These are phyloP conservation scores for Sepioteuthis lessoniana DNA, from an alignment of 2,888 invertebrate species.

Conservation along the genomic window DNA sequence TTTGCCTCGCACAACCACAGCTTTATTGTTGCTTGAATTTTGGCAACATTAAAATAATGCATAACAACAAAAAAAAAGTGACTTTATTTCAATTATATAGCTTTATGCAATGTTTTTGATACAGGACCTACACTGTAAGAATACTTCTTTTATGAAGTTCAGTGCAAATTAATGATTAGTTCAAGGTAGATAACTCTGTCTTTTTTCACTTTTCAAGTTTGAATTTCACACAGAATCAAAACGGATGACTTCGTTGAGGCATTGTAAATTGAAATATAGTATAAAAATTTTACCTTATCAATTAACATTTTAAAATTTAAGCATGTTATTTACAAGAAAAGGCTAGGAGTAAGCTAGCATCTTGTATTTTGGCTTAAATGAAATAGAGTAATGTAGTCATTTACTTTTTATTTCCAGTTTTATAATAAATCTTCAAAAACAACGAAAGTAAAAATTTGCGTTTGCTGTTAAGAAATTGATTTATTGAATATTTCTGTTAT, in stretches of 20 bases:
- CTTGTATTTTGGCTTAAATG: background rate
- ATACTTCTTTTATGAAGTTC: no score
- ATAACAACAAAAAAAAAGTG: background rate
- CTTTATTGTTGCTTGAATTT: background rate
- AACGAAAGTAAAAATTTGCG: background rate
- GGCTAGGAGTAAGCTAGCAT: background rate
- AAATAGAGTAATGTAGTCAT: background rate
- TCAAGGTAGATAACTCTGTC: no score
- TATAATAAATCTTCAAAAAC: background rate
- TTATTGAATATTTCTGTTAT: no score
- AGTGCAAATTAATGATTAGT: no score
- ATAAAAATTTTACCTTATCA: background rate
- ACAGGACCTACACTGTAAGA: no score
- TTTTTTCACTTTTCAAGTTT: no score
- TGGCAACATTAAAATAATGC: background rate
- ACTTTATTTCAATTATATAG: background rate
- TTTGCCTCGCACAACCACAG: background rate
- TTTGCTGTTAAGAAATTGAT: background rate
- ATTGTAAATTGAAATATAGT: background rate
- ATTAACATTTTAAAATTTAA: background rate
- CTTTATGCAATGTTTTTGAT: no score
- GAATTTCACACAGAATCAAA: no score
- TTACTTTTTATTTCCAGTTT: background rate
- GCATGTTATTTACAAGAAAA: background rate
- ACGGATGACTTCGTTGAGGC: no score